These are phyloP conservation scores for Leguminivora glycinivorella DNA, from an alignment of 1,140 invertebrate species.

Conservation along the genomic window DNA sequence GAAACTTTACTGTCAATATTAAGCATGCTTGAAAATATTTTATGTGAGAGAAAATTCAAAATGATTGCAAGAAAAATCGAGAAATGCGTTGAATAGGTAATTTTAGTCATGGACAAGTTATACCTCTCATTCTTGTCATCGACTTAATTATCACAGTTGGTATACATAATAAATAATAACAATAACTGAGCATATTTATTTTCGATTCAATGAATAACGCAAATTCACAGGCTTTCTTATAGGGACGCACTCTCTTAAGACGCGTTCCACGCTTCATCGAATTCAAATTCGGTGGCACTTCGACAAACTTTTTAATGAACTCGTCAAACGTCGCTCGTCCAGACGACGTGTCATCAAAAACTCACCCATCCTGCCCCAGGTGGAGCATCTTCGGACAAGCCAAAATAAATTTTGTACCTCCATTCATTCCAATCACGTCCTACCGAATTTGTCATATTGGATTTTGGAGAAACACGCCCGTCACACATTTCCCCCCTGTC, in stretches of 20 bases:
- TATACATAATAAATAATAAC: no score
- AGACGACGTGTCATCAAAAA: slow-evolving; percentile 29
- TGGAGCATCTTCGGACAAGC: slow-evolving; percentile 34
- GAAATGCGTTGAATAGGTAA: background rate
- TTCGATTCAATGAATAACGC: no score
- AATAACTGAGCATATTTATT: no score
- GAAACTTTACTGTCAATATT: slow-evolving; percentile 16
- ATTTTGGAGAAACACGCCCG: slow-evolving; percentile 65
- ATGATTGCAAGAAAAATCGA: background rate
- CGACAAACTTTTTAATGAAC: slow-evolving; percentile 27
- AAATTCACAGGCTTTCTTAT: no score
- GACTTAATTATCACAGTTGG: no score
- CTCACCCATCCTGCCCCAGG: slow-evolving; percentile 45
- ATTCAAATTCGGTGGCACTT: slow-evolving; percentile 2
- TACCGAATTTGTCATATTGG: slow-evolving; percentile 78
- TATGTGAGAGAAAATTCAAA: no score
- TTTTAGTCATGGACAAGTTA: no score
- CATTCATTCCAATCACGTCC: slow-evolving; percentile 74
- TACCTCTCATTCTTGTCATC: no score
- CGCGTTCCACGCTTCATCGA: background rate
- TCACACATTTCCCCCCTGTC: slow-evolving; percentile 71
- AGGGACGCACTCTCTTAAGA: background rate
- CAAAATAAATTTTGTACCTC: slow-evolving; percentile 65
- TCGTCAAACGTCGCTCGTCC: slow-evolving; percentile 18
- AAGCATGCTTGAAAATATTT: background rate